Base-by-base conservation (phyloP, 2,888 invertebrate genomes). In the Oxycera nigricornis region DNA sequence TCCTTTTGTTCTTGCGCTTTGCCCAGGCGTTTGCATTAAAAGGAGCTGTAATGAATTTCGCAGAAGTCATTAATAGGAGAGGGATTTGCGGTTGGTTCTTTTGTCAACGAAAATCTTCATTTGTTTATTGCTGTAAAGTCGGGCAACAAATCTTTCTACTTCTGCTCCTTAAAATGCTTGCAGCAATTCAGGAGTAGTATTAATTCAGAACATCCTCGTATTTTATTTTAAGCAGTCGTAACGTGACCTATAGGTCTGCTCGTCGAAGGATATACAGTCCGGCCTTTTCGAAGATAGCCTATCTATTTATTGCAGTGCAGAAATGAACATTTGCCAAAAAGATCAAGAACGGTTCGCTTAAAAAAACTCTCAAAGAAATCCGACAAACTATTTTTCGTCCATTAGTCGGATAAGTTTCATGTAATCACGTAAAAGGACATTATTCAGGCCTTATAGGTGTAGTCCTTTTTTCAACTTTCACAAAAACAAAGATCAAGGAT, bases 401-500 rank as follows among this genome's bases (percentile, higher is more conserved):
- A 70, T 70, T 70, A 70, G 70, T 55, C 35, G 70, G 70, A 70
- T 70, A 70, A 70, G 35, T 70, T 70, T 20, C 52, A 52, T 52
- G 17, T 68, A 70, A 70, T 70, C 70, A 55, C 55, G 31, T 52
- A 6, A 70, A 52, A 52, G 35, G 52, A 30, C 55, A 70, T 70
- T 70, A 70, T 70, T 17, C 70, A 52, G 70, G 70, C 35, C 52
- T 35, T 31, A 70, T 35, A 52, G 31, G 70, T 35, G 55, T 31
- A 70, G 55, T 20, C 14, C 52, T 30, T 4, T 30, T 31, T 70
- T 52, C 70, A 52, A 55, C 30, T 70, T 70, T 55, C 31, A 35
- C 31, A 70, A 70, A 70, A 70, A 70, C 70, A 70, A 35, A 70
- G 70, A 70, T 70, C 70, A 52, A 31, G 70, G 70, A 70, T 70